Evolutionary conservation across 2,113 vertebrate genomes (phyloP).

Genomic region (Agapornis roseicollis): DNA sequence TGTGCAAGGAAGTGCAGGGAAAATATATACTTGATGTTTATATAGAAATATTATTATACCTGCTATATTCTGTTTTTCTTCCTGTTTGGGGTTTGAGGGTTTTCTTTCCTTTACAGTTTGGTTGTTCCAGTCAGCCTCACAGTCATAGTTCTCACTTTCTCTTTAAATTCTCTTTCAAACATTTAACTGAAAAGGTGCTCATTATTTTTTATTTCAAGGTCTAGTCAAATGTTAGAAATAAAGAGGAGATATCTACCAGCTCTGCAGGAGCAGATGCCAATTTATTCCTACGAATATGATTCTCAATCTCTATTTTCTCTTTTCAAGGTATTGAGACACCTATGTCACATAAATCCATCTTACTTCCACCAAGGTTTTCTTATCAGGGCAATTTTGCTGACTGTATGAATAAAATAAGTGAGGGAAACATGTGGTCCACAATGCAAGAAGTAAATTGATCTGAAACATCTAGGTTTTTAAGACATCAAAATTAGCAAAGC

Average conservation of each 20-base stretch:
- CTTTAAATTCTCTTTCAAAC: slow-evolving; percentile 29
- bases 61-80: background rate
- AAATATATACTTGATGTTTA: background rate
- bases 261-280: slow-evolving; percentile 43
- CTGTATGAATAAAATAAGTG: background rate
- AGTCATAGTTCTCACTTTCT: background rate
- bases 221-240: slow-evolving; percentile 28
- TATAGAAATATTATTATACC: background rate
- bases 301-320: slow-evolving; percentile 38
- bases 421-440: background rate
- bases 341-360: slow-evolving; percentile 28
- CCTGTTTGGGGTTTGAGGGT: background rate
- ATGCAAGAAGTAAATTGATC: background rate
- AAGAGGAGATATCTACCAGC: background rate
- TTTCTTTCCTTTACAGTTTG: slow-evolving; percentile 3
- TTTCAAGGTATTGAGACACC: slow-evolving; percentile 18
- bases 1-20: background rate
- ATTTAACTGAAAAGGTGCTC: slow-evolving; percentile 43
- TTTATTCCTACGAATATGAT: slow-evolving; percentile 42
- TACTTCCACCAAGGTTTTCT: slow-evolving; percentile 16
- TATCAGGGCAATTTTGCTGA: background rate
- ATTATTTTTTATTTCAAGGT: slow-evolving; percentile 68
- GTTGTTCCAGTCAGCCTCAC: background rate
- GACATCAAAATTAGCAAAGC: background rate
- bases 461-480: background rate